A percentile compares a stretch with the other conserved stretches of the same genome.
Evolutionary conservation across 2,113 vertebrate genomes (phyloP).

Genomic region (Halcyon senegalensis): DNA sequence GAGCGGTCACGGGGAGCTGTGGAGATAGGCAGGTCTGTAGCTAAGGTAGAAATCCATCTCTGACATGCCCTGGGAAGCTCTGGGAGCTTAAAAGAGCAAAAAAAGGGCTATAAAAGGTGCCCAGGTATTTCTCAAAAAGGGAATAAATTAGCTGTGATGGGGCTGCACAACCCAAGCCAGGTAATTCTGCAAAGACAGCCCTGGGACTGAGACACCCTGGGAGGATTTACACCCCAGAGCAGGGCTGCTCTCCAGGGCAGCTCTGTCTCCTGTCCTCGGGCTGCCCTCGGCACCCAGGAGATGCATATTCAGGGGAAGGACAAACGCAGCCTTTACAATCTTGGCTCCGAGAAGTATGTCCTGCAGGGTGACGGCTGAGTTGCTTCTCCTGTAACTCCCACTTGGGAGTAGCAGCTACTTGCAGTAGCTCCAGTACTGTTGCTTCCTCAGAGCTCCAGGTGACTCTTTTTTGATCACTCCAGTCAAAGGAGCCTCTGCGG

Average conservation of each 20-base stretch:
- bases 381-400: neutral
- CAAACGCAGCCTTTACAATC: neutral
- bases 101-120: neutral
- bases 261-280: neutral
- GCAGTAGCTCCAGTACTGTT: neutral
- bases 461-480: neutral
- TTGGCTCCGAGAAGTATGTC: neutral
- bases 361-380: neutral
- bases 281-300: neutral
- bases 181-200: neutral
- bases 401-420: neutral
- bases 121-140: neutral
- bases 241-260: neutral
- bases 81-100: neutral
- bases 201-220: rapidly evolving
- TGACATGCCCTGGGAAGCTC: neutral
- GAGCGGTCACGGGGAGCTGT: neutral
- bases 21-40: rapidly evolving
- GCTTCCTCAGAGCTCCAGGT: neutral
- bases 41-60: neutral
- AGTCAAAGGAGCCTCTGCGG: neutral
- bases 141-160: neutral
- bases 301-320: neutral
- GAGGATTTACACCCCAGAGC: neutral
- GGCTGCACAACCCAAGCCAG: neutral